Evolutionary conservation across 2,888 invertebrate genomes (phyloP).

Genomic region (Thera britannica): DNA sequence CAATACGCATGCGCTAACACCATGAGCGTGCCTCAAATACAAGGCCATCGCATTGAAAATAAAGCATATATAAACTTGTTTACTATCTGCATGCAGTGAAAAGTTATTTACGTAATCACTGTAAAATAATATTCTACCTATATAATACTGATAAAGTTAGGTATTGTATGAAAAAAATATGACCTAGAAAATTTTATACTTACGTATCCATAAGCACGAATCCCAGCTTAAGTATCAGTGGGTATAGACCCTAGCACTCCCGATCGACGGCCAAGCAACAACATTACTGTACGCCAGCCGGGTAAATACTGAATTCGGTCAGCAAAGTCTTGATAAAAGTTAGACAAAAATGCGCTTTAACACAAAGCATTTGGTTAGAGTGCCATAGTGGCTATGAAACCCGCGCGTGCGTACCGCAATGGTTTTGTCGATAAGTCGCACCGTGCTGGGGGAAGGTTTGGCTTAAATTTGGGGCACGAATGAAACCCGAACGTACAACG

Average conservation of each 20-base stretch:
- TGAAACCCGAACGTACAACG: not conserved
- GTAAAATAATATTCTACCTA: not conserved
- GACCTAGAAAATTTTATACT: constrained; percentile 1
- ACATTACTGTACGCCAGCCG: constrained; percentile 19
- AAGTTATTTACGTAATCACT: not conserved
- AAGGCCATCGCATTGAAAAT: constrained; percentile 19
- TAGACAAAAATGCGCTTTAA: constrained; percentile 29
- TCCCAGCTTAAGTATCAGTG: constrained; percentile 1
- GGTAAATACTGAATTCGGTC: constrained; percentile 21
- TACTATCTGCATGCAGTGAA: not conserved
- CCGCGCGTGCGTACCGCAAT: constrained; percentile 33
- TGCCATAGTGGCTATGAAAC: constrained; percentile 20
- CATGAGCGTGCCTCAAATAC: constrained; percentile 22
- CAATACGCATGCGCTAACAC: constrained; percentile 21
- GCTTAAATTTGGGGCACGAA: constrained; percentile 11
- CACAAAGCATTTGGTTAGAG: constrained; percentile 29
- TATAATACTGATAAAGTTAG: no score
- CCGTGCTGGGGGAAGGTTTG: constrained; percentile 13
- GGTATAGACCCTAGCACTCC: constrained; percentile 9
- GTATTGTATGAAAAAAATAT: no score
- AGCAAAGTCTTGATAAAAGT: constrained; percentile 19
- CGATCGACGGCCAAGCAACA: not conserved
- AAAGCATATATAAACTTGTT: not conserved
- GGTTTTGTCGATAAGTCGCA: constrained; percentile 32
- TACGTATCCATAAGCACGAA: constrained; percentile 10